Conservation (phyloP, 2,113 vertebrate genomes). For the Lasiurus borealis region DNA sequence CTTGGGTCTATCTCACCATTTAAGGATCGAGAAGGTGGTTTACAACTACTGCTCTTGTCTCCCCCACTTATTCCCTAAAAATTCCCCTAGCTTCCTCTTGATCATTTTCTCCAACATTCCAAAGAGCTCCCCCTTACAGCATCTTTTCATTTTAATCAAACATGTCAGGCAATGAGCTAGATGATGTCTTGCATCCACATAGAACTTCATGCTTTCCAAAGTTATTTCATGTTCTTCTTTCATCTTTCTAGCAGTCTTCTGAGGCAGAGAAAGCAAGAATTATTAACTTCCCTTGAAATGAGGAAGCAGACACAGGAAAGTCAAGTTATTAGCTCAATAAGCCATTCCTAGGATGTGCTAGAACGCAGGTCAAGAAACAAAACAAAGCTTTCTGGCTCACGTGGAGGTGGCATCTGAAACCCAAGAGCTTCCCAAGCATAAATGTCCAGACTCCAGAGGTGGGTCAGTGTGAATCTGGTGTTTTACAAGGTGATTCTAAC, state of each 20-base stretch:
- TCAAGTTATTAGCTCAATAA: neutral
- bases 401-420: neutral
- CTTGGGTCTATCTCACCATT: neutral
- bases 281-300: neutral
- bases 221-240: neutral
- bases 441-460: neutral
- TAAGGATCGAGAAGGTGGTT: neutral
- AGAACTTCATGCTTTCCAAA: neutral
- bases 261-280: neutral
- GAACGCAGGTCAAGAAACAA: neutral
- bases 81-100: neutral
- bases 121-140: neutral
- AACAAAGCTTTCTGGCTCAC: neutral
- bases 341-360: neutral
- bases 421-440: neutral
- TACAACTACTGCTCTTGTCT: neutral
- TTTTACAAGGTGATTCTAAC: conserved; percentile 2
- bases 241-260: neutral
- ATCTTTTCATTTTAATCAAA: neutral
- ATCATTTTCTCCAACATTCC: neutral
- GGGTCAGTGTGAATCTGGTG: neutral
- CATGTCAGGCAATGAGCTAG: neutral
- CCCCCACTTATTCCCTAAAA: neutral
- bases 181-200: neutral
- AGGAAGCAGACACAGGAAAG: neutral